Evolutionary conservation across 2,888 invertebrate species (phyloP), one percentile per base, ranked within the genome.

Genomic region (Zaprionus obscuricornis): DNA sequence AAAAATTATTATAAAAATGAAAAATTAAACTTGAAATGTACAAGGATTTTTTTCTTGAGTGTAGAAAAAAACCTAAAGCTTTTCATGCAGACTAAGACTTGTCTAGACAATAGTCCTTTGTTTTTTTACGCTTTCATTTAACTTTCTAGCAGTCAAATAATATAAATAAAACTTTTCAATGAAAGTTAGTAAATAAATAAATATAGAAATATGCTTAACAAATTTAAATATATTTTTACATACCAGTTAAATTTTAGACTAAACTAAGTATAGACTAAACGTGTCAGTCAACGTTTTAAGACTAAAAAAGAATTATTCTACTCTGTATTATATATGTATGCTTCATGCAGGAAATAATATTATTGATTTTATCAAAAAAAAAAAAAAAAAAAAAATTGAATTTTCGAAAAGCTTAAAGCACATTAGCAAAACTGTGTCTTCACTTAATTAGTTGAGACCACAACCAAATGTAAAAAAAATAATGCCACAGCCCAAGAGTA

Each of bases 301-400:
- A 72, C 67, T 40, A 14, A 39, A 43, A 40, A n/a, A 26, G 18
- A 54, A 47, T 50, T 71, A n/a, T n/a, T n/a, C n/a, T n/a, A n/a
- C n/a, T 4, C 3, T 24, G 27, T 8, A 18, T 1, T 10, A 40
- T 46, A 27, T 20, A 10, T 31, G 17, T 7, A 26, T n/a, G n/a
- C n/a, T n/a, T n/a, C 31, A 29, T 13, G 17, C 24, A 2, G 16
- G 24, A 39, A 22, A 26, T n/a, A n/a, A n/a, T 2, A 18, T 18
- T 69, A 69, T 69, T 67, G 69, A 69, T 69, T 69, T 68, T 66
- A n/a, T 16, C 24, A 24, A 34, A 45, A 29, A 40, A 37, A 29
- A 18, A 24, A 13, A 43, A 39, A 4, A 2, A 36, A 22, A 31
- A 56, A 51, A 10, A 33, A 27, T 24, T 11, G 2, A n/a, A 55